phyloP scores from a whole-genome alignment of 2,888 invertebrate species.

The Liopterus haemorrhoidalis region DNA sequence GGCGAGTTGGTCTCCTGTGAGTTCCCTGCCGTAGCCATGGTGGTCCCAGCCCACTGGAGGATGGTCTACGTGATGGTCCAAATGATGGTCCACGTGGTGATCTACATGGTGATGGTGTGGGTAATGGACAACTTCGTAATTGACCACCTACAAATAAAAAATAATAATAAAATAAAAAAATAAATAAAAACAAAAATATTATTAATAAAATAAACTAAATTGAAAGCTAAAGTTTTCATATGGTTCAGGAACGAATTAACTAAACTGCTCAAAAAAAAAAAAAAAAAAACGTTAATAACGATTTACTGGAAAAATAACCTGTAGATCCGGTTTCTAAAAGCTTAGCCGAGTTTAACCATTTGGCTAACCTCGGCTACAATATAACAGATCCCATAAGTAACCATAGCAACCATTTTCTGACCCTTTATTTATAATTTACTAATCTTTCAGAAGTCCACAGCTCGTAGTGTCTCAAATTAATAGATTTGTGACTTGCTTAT shows the following conservation, averaged over 20 bases:
- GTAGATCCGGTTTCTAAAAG: no score
- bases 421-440: no score
- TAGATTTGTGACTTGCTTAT: no score
- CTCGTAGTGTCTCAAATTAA: no score
- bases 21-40: conserved; percentile 57
- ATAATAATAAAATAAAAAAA: conserved; percentile 16
- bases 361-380: no score
- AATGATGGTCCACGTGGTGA: conserved; percentile 53
- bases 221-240: conserved; percentile 2
- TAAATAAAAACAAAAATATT: conserved; percentile 14
- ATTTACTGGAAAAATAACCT: conserved; percentile 1
- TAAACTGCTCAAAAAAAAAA: not conserved
- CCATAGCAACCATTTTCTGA: no score
- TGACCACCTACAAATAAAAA: conserved; percentile 56
- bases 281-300: conserved; percentile 6
- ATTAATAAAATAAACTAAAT: conserved; percentile 5
- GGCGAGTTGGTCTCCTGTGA: conserved; percentile 56
- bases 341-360: no score
- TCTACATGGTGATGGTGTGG: conserved; percentile 64
- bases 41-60: conserved; percentile 45
- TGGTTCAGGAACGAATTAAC: not conserved
- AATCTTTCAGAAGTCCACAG: no score
- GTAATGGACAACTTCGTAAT: conserved; percentile 82
- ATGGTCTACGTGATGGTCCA: conserved; percentile 45
- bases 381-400: no score